phyloP scores from a whole-genome alignment of 1,140 invertebrate genomes.

The Tribolium madens region DNA sequence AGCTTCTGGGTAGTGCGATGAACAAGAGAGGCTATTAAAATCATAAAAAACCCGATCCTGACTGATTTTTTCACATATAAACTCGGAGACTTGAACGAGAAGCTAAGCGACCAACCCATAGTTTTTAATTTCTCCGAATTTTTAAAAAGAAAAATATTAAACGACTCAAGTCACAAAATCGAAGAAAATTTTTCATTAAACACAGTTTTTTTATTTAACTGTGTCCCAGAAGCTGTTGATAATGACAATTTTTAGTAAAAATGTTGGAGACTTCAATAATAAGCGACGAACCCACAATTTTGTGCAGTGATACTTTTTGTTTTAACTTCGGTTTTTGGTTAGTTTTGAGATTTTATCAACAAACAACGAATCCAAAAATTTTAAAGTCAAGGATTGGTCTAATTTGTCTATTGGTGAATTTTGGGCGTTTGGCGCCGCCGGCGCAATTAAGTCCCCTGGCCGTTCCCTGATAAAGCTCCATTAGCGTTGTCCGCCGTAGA shows the following conservation, averaged over 20 bases:
- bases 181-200: too few relatives aligned
- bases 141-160: too few relatives aligned
- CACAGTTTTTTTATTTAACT: too few relatives aligned
- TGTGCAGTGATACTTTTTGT: too few relatives aligned
- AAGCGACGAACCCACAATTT: not conserved
- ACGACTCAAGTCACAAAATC: too few relatives aligned
- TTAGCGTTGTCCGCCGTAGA: conserved; percentile 61
- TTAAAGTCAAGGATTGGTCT: not conserved
- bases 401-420: not conserved
- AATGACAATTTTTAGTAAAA: too few relatives aligned
- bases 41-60: too few relatives aligned
- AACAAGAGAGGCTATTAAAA: too few relatives aligned
- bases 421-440: not conserved
- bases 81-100: not conserved
- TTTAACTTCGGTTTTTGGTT: too few relatives aligned
- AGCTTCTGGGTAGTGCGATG: not conserved
- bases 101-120: not conserved
- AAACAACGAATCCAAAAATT: not conserved
- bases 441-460: not conserved
- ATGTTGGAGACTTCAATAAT: too few relatives aligned
- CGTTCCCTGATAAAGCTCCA: conserved; percentile 60
- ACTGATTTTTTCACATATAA: not conserved
- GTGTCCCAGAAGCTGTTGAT: too few relatives aligned
- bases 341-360: not conserved
- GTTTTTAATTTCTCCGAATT: not conserved